Conservation (phyloP, 2,888 invertebrate genomes). For the Mesorhabditis belari region DNA sequence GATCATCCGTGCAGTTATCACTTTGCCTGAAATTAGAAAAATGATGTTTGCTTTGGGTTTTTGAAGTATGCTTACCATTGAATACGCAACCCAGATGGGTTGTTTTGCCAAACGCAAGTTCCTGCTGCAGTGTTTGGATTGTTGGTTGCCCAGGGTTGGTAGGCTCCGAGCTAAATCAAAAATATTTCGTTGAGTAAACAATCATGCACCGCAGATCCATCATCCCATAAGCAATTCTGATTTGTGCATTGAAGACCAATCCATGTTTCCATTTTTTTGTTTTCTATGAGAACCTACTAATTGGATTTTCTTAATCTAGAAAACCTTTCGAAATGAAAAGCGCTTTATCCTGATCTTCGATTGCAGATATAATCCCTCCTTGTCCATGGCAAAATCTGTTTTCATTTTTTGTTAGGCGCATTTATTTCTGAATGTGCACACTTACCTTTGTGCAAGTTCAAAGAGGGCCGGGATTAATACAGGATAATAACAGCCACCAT, state of each 20-base stretch:
- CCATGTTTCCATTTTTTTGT: not conserved
- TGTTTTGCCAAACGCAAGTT: not conserved
- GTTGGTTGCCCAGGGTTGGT: not conserved
- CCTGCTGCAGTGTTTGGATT: not conserved
- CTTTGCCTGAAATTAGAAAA: not conserved
- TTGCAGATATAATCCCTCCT: not conserved
- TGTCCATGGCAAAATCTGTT: not conserved
- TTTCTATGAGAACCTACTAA: too few species aligned
- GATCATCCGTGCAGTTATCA: not conserved
- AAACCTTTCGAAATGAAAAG: too few species aligned
- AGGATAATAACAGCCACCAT: not conserved
- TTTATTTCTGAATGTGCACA: not conserved
- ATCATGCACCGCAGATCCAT: not conserved
- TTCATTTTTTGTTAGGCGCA: not conserved
- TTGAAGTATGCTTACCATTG: not conserved
- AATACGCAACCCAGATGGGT: not conserved
- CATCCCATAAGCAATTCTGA: not conserved
- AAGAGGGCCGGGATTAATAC: not conserved
- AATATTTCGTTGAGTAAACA: not conserved
- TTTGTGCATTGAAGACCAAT: not conserved
- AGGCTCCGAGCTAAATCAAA: not conserved
- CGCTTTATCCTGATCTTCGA: not conserved
- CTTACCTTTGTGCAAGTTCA: not conserved
- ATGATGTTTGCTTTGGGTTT: not conserved
- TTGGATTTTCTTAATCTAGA: too few species aligned